These are phyloP conservation scores for Chrysomallon squamiferum DNA, from an alignment of 1,140 invertebrate species.

Conservation along the genomic window DNA sequence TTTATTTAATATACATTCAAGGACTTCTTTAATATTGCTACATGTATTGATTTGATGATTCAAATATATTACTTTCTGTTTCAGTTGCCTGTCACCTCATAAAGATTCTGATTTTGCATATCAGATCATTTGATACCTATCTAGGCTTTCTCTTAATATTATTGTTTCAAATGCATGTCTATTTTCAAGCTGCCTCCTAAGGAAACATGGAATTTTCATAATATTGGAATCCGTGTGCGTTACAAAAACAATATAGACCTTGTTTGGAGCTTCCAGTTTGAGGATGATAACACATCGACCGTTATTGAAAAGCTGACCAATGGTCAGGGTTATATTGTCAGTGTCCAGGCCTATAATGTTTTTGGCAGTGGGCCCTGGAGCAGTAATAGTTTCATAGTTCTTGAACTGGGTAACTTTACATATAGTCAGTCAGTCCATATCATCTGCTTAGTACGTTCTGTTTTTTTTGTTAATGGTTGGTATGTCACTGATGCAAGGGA, in stretches of 20 bases:
- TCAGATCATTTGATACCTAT: no score
- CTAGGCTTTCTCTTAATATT: no score
- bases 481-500: no score
- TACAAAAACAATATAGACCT: slow-evolving; percentile 4
- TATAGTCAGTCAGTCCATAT: no score
- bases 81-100: no score
- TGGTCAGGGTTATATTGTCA: slow-evolving; percentile 13
- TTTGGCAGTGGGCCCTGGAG: slow-evolving; percentile 27
- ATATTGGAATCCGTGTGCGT: slow-evolving; percentile 21
- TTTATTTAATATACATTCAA: no score
- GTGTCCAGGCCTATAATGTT: slow-evolving; percentile 25
- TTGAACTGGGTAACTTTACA: slow-evolving; percentile 24
- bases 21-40: no score
- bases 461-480: no score
- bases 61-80: no score
- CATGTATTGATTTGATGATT: no score
- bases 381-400: slow-evolving; percentile 4
- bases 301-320: slow-evolving; percentile 1
- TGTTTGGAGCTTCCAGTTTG: slow-evolving; percentile 15
- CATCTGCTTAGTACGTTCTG: no score
- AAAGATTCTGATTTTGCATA: no score
- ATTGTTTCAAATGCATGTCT: neutral
- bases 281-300: neutral
- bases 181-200: slow-evolving; percentile 17
- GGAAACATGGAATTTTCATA: slow-evolving; percentile 25